These are phyloP conservation scores for Anneissia japonica DNA, from an alignment of 35 echinoderm and acorn worm species.

Conservation along the genomic window DNA sequence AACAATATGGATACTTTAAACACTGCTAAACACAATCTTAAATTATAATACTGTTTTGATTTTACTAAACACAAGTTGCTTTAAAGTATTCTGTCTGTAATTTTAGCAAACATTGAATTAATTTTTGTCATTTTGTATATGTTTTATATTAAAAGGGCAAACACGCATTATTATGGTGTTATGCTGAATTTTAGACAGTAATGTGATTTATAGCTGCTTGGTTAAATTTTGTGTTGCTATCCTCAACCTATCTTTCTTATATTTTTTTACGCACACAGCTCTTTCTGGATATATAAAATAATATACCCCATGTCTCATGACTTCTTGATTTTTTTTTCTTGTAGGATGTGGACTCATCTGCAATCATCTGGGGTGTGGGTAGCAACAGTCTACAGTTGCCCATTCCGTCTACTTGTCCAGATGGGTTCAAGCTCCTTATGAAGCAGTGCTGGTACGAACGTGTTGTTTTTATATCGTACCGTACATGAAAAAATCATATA, in stretches of 20 bases:
- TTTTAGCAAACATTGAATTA: too few species aligned
- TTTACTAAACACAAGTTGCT: too few species aligned
- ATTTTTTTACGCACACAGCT: neutral
- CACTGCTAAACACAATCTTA: too few species aligned
- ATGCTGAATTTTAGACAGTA: too few species aligned
- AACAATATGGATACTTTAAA: too few species aligned
- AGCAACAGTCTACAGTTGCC: conserved; percentile 96
- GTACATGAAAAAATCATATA: neutral
- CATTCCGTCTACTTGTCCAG: conserved; percentile 93
- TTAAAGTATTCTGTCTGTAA: too few species aligned
- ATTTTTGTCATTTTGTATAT: too few species aligned
- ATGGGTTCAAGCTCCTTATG: conserved; percentile 97
- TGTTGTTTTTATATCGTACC: neutral
- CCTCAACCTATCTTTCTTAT: neutral
- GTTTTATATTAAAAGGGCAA: too few species aligned
- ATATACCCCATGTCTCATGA: neutral
- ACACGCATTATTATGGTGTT: too few species aligned
- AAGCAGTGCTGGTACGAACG: conserved; percentile 80
- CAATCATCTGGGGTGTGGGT: conserved; percentile 99
- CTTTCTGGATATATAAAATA: too few species aligned
- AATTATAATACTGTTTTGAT: too few species aligned
- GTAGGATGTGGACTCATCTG: conserved; percentile 96
- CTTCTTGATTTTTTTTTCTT: conserved; percentile 2
- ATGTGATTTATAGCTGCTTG: neutral
- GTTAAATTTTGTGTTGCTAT: neutral